Evolutionary conservation across 2,888 invertebrate genomes (phyloP).

Genomic region (Frankliniella fusca): DNA sequence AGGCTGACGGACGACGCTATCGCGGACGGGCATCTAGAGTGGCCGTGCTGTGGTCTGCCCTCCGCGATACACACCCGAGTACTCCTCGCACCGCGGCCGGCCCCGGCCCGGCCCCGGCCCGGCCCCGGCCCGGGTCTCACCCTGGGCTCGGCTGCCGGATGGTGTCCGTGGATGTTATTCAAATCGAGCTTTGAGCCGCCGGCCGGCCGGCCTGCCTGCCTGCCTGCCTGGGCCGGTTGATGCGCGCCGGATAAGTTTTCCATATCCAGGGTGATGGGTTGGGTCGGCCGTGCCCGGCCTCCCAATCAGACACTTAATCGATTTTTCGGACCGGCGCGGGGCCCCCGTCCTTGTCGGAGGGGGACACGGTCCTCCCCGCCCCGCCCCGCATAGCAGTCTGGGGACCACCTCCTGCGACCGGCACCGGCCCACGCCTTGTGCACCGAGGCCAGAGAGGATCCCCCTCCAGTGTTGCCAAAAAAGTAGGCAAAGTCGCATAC

Average conservation of each 20-base stretch:
- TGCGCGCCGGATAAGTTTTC: conserved; percentile 1
- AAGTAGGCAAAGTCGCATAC: too few species aligned
- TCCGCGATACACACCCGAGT: neutral
- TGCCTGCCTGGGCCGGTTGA: neutral
- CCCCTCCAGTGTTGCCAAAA: too few species aligned
- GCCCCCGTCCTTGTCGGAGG: too few species aligned
- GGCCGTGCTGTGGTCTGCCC: neutral
- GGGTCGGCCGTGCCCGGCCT: neutral
- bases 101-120: neutral
- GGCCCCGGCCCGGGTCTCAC: neutral
- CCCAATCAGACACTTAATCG: conserved; percentile 24
- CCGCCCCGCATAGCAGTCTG: neutral
- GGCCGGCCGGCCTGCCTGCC: neutral
- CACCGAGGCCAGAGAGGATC: too few species aligned
- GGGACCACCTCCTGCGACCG: neutral
- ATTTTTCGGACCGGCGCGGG: neutral
- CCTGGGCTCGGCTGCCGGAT: too few species aligned
- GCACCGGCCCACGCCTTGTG: too few species aligned
- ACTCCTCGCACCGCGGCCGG: neutral
- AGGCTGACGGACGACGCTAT: neutral
- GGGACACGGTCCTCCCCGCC: neutral
- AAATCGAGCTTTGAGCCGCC: neutral
- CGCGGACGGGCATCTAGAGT: neutral
- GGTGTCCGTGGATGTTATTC: neutral
- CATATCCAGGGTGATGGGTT: neutral